These are phyloP conservation scores for Ommatoiulus sabulosus DNA, from an alignment of 2,888 invertebrate species.

Conservation along the genomic window DNA sequence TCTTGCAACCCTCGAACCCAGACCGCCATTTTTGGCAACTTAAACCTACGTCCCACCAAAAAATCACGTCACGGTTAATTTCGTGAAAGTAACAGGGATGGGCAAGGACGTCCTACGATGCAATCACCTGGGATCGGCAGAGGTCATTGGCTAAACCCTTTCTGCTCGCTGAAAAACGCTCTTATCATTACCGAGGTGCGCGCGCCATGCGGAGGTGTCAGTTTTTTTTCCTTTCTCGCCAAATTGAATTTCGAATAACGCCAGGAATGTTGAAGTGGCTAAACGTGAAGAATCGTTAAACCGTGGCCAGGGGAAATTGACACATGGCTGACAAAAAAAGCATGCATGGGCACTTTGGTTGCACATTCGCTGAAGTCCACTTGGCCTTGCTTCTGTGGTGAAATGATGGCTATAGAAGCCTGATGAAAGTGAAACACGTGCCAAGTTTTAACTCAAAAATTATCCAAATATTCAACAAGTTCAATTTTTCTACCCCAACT, in stretches of 20 bases:
- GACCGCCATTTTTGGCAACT: neutral
- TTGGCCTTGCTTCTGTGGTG: neutral
- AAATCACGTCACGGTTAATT: slow-evolving; percentile 32
- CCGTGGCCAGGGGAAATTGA: neutral
- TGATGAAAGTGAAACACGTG: neutral
- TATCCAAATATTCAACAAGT: slow-evolving; percentile 39
- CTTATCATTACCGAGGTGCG: neutral
- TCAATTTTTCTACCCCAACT: neutral
- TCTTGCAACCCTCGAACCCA: neutral
- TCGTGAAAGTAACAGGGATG: slow-evolving; percentile 35
- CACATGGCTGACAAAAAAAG: neutral
- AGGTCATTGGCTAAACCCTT: slow-evolving; percentile 37
- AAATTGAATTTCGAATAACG: no score
- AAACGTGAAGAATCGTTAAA: neutral
- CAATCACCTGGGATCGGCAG: slow-evolving; percentile 44
- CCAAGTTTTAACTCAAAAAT: neutral
- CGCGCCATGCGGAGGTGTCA: neutral
- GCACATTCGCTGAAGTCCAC: neutral
- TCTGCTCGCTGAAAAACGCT: neutral
- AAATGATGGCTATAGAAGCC: neutral
- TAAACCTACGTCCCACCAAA: neutral
- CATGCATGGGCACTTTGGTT: no score
- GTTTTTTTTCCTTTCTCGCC: neutral
- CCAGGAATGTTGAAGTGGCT: neutral
- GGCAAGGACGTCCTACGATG: slow-evolving; percentile 49